Base-by-base conservation (phyloP, 2,888 invertebrate genomes). In the Cataglyphis albicans region DNA sequence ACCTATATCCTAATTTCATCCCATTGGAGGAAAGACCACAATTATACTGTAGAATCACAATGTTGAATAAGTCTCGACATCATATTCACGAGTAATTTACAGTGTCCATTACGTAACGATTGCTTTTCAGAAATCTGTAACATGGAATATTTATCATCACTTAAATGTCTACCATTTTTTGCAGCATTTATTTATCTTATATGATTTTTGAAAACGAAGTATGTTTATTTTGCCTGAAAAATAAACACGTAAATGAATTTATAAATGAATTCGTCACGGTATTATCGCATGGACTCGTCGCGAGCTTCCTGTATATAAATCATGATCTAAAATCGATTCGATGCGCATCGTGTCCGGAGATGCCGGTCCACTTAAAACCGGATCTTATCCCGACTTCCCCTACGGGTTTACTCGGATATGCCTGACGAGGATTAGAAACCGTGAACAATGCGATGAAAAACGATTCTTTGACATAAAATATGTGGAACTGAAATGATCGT, bases 41-140 rank as follows among this genome's bases (percentile, higher is more conserved):
- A 78, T 68, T 65, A 21, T 29, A 18, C 32, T n/a, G 4, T 3
- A 12, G 18, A 18, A 35, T 70, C 18, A 3, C 32, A 59, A 29
- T 41, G 21, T 29, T 9, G 1, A 21, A 38, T 41, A 57, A 68
- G 12, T 57, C 32, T 70, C 5, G 15, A 10, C 68, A 10, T 32
- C 18, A 2, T 25, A 41, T 78, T 75, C 21, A 57, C 10, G 7
- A 72, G 21, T 72, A 70, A 32, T 87, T 87, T 21, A 85, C 67
- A 52, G 70, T 83, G 41, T 68, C 82, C 2, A 35, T 73, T 29
- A 75, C 44, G 55, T 90, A 89, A 32, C 84, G 86, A 48, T 89
- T 83, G 55, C 81, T 82, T 32, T 65, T 86, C 18, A 90, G 55
- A 41, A 90, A 89, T 81, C 89, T 90, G 75, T 7, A 86, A 85